These are phyloP conservation scores for Scomberomorus guttatus DNA, from an alignment of 2,797 vertebrate genomes.

Conservation along the genomic window DNA sequence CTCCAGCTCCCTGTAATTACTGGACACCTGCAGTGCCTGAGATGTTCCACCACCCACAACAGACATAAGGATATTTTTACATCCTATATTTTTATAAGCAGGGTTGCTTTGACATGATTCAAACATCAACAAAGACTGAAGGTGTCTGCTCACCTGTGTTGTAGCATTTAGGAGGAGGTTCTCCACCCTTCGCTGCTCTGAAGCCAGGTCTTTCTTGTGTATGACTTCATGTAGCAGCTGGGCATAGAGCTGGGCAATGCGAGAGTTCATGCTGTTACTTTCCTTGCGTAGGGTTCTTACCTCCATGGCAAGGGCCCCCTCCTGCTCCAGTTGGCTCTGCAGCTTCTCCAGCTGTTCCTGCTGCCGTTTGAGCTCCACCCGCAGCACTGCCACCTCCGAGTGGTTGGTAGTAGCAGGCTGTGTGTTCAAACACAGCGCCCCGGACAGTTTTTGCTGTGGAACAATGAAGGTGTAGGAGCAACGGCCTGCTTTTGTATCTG, in stretches of 20 bases:
- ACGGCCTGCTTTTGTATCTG: constrained; percentile 75
- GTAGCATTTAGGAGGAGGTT: constrained; percentile 87
- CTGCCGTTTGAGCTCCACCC: constrained; percentile 82
- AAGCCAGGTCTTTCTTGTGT: constrained; percentile 81
- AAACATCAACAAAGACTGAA: background rate
- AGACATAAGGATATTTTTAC: constrained; percentile 23
- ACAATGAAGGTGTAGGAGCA: constrained; percentile 94
- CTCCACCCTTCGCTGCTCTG: constrained; percentile 83
- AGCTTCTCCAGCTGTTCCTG: constrained; percentile 87
- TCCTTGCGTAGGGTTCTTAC: constrained; percentile 87
- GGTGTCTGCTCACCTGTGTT: constrained; percentile 81
- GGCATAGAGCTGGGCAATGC: constrained; percentile 88
- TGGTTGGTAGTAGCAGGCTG: constrained; percentile 75
- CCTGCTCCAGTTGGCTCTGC: constrained; percentile 81
- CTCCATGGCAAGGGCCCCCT: constrained; percentile 83
- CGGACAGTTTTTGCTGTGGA: constrained; percentile 89
- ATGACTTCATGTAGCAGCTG: constrained; percentile 88
- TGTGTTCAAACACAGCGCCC: constrained; percentile 88
- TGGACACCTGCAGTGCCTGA: constrained; percentile 84
- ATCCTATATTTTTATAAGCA: background rate
- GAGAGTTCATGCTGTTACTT: constrained; percentile 85
- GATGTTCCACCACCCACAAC: constrained; percentile 30
- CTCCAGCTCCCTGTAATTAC: constrained; percentile 89
- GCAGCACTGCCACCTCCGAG: constrained; percentile 85
- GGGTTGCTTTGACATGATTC: background rate